phyloP scores from a whole-genome alignment of 2,113 vertebrate species.

The Eidolon helvum region DNA sequence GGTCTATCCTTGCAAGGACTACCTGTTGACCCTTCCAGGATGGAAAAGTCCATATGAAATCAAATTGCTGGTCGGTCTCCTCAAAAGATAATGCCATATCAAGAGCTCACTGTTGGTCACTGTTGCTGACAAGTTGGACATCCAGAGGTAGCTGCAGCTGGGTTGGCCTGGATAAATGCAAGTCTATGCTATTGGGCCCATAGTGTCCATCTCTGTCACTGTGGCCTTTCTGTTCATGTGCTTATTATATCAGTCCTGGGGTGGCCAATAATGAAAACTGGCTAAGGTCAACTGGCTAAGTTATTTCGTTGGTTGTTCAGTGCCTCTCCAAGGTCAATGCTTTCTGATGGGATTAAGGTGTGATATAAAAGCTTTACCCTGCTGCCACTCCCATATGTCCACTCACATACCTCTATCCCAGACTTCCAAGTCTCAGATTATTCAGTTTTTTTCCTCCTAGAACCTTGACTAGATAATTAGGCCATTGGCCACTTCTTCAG shows the following conservation, averaged over 20 bases:
- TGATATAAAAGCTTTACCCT: not conserved
- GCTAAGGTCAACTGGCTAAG: not conserved
- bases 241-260: not conserved
- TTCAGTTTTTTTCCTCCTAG: not conserved
- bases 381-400: not conserved
- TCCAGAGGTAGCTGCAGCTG: not conserved
- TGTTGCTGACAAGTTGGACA: not conserved
- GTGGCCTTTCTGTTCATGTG: no score
- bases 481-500: no score
- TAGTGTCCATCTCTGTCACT: not conserved
- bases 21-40: not conserved
- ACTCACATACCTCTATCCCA: not conserved
- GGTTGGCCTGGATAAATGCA: not conserved
- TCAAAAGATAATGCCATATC: not conserved
- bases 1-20: not conserved
- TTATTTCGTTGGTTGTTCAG: not conserved
- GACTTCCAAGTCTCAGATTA: not conserved
- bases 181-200: no score
- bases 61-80: not conserved
- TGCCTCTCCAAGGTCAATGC: not conserved
- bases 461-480: not conserved
- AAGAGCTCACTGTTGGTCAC: not conserved
- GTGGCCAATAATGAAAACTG: not conserved
- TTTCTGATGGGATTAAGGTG: not conserved
- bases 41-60: not conserved